Base-by-base conservation (phyloP, 2,113 vertebrate genomes). In the Neolamprologus falcicula region DNA sequence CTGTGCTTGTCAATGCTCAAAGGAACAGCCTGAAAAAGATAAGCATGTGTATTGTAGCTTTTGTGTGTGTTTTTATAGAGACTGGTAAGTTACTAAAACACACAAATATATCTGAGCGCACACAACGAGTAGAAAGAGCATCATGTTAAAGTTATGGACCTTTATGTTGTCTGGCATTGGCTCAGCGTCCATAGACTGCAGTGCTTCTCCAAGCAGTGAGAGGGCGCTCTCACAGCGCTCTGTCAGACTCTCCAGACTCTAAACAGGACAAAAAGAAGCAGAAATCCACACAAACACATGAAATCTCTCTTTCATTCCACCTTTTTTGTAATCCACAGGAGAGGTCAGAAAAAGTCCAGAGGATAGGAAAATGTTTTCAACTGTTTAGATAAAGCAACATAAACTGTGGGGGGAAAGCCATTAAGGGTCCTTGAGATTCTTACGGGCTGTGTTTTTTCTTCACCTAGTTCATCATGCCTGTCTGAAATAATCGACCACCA, bases 171-270 rank as follows among this genome's bases (percentile, higher is more conserved):
- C 90, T 7, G 96, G 96, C 87, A 96, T 90, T 3, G 95, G 95
- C 81, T 96, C 92, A 0, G 88, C 14, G 14, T 96, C 94, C 94
- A 97, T 94, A 6, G 95, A 93, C 42, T 91, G 95, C 93, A 96
- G 93, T 37, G 97, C 95, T 5, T 96, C 96, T 78, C 85, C 95
- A 3, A 97, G 89, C 63, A 97, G 95, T 9, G 90, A 90, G 92
- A 97, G 93, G 90, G 96, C 96, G 71, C 96, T 95, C 89, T 96
- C 92, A 86, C 97, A 97, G 7, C 92, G 92, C 85, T 96, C 95
- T 2, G 92, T 95, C 86, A 97, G 92, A 89, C 93, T 93, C 88
- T 97, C 97, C 89, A 97, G 92, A 81, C 96, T 96, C 96, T 97
- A 83, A 28, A 80, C 3, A 55, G 17, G 33, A 6, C 21, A 21